Percentiles rank a stretch among this genome's conserved stretches.
Conservation (phyloP, 2,797 vertebrate genomes). For the Macropus fuliginosus region DNA sequence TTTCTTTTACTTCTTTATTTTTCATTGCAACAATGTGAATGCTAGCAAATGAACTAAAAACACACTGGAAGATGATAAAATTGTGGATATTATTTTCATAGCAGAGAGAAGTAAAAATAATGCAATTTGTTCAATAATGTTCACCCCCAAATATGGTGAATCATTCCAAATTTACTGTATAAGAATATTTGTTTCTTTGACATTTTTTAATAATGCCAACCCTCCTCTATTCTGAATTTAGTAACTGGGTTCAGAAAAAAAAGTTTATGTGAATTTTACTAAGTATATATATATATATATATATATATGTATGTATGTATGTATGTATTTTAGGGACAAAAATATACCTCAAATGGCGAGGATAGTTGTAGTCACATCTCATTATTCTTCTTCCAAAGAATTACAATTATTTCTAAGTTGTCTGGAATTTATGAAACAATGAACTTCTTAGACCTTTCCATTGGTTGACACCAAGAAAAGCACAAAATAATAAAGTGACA, state of each 20-base stretch:
- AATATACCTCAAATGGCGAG: background rate
- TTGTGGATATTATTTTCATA: background rate
- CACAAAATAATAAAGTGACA: background rate
- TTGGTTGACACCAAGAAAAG: background rate
- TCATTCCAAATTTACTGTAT: background rate
- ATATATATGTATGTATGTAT: background rate
- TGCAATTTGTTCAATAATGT: background rate
- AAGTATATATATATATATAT: background rate
- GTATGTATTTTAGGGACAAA: background rate
- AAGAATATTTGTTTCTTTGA: background rate
- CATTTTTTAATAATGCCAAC: background rate
- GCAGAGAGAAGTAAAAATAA: background rate
- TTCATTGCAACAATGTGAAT: background rate
- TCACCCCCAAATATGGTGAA: background rate
- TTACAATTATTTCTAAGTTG: background rate
- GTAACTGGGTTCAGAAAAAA: background rate
- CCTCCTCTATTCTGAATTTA: background rate
- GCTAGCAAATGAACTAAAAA: constrained; percentile 22
- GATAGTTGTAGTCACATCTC: background rate
- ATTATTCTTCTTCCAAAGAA: background rate
- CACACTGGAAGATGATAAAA: background rate
- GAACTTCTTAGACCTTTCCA: background rate
- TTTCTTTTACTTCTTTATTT: constrained; percentile 9
- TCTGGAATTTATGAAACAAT: background rate
- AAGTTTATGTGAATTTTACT: background rate